phyloP scores from a whole-genome alignment of 2,797 vertebrate species.

The Halcyon smyrnensis region DNA sequence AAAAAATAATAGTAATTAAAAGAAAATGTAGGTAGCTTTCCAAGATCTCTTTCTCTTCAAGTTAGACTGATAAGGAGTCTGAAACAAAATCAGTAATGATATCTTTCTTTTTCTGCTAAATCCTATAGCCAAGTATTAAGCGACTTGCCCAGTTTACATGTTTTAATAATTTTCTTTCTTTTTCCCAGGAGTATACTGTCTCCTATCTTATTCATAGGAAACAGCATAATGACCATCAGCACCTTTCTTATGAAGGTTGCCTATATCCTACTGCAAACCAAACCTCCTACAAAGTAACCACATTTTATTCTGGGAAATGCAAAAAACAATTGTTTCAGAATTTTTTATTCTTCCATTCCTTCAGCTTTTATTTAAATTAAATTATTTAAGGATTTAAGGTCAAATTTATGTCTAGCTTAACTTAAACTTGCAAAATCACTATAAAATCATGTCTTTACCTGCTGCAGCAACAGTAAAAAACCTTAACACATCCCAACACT shows the following conservation, averaged over 20 bases:
- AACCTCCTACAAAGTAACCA: neutral
- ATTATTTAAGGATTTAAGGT: neutral
- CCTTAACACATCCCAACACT: neutral
- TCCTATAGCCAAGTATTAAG: neutral
- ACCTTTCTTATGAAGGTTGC: neutral
- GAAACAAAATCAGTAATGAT: neutral
- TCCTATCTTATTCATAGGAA: neutral
- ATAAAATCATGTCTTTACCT: neutral
- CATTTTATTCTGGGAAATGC: neutral
- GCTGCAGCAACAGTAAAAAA: rapidly evolving
- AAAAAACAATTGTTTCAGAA: neutral
- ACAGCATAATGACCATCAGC: rapidly evolving
- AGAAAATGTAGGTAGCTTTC: neutral
- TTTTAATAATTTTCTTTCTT: neutral
- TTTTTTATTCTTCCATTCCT: neutral
- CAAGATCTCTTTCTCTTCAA: neutral
- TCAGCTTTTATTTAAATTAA: neutral
- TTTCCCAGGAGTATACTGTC: neutral
- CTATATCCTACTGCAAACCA: neutral
- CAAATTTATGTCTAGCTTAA: neutral
- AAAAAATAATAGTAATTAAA: too few species aligned
- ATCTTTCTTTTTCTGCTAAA: neutral
- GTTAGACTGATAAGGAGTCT: neutral
- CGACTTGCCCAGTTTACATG: neutral
- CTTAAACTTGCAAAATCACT: neutral